These are phyloP conservation scores for Falco peregrinus DNA, from an alignment of 2,797 vertebrate species.

Conservation along the genomic window DNA sequence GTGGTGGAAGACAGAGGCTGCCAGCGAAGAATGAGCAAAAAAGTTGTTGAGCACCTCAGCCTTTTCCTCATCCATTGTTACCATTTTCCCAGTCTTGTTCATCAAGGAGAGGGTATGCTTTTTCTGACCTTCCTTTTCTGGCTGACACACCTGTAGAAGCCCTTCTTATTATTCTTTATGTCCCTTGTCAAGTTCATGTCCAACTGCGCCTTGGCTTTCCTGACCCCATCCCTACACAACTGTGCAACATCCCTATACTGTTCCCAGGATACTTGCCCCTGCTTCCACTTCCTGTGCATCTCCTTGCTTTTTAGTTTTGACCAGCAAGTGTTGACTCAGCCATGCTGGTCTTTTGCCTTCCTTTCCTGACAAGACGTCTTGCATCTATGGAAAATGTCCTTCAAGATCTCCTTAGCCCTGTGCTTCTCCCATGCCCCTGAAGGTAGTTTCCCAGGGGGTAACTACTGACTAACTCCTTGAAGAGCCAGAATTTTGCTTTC, in stretches of 20 bases:
- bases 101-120: not conserved
- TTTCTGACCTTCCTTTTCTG: not conserved
- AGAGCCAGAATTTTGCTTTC: no score
- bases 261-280: not conserved
- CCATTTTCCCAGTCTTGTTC: not conserved
- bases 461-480: no score
- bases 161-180: not conserved
- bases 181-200: not conserved
- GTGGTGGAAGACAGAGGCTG: not conserved
- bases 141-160: not conserved
- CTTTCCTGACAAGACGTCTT: not conserved
- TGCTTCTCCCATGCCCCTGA: not conserved
- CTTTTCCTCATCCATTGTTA: not conserved
- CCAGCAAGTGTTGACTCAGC: not conserved
- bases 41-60: not conserved
- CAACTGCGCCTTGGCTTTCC: no score
- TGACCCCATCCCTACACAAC: not conserved
- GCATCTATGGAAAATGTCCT: not conserved
- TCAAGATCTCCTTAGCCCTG: not conserved
- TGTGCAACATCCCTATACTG: no score
- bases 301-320: not conserved
- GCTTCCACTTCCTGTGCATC: not conserved
- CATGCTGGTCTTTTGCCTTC: no score
- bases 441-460: not conserved
- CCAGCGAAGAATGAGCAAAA: not conserved